Evolutionary conservation across 2,113 vertebrate genomes (phyloP).

Genomic region (Desmodus rotundus): DNA sequence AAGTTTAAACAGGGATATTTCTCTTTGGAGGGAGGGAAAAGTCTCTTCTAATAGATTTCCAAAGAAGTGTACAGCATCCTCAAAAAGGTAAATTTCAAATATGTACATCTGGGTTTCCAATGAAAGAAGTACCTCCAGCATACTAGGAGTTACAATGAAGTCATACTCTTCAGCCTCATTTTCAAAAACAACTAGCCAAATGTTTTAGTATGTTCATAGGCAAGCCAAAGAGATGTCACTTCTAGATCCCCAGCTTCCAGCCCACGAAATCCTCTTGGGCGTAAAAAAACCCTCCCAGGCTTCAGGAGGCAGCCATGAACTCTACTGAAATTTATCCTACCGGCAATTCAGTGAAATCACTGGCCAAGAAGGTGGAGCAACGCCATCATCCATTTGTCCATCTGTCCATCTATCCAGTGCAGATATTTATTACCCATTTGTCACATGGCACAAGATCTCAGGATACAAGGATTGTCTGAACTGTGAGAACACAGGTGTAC

Average conservation of each 20-base stretch:
- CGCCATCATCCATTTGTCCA: neutral
- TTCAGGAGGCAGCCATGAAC: neutral
- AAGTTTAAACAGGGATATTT: neutral
- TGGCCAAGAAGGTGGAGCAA: neutral
- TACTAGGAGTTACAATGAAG: neutral
- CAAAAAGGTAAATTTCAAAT: neutral
- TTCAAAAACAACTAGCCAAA: constrained; percentile 11
- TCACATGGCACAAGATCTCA: neutral
- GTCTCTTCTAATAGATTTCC: neutral
- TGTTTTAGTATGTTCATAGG: neutral
- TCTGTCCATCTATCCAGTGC: neutral
- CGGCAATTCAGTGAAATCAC: neutral
- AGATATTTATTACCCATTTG: neutral
- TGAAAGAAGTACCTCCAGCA: neutral
- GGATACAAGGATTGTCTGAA: neutral
- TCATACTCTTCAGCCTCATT: neutral
- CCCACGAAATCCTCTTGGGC: neutral
- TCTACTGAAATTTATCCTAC: neutral
- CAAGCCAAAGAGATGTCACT: neutral
- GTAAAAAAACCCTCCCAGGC: neutral
- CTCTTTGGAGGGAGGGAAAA: neutral
- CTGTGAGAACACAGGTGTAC: neutral
- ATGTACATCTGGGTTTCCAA: neutral
- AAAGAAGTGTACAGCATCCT: neutral
- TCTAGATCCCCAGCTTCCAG: neutral